Evolutionary conservation across 2,888 invertebrate species (phyloP).

Genomic region (Leucophenga montana): DNA sequence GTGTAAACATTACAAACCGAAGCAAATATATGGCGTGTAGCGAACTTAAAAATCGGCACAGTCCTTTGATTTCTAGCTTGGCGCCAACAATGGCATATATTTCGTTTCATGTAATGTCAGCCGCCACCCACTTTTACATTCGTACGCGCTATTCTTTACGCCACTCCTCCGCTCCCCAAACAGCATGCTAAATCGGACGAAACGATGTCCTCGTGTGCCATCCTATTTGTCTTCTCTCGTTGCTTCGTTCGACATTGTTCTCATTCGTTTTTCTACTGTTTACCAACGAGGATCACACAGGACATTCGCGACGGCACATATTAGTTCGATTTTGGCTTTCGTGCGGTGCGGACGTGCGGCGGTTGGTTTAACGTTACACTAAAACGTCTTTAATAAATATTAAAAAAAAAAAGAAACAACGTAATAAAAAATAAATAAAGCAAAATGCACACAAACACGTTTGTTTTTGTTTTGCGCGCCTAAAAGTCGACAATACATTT

Average conservation of each 20-base stretch:
- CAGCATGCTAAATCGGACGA: too few species aligned
- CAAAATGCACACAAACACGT: not conserved
- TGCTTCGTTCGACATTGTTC: slow-evolving; percentile 7
- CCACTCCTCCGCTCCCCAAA: slow-evolving; percentile 19
- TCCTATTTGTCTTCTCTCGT: not conserved
- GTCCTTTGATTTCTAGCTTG: too few species aligned
- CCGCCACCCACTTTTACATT: not conserved
- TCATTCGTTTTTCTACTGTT: slow-evolving; percentile 14
- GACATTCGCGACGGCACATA: slow-evolving; percentile 7
- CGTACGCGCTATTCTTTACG: slow-evolving; percentile 33
- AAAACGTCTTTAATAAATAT: too few species aligned
- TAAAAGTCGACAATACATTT: slow-evolving; percentile 15
- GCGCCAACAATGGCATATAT: not conserved
- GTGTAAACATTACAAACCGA: too few species aligned
- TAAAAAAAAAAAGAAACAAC: too few species aligned
- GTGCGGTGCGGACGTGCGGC: slow-evolving; percentile 54
- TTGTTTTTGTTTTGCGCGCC: slow-evolving; percentile 2
- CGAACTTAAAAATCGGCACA: too few species aligned
- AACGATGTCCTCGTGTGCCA: too few species aligned
- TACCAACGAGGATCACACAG: slow-evolving; percentile 42
- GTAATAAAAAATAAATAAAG: too few species aligned
- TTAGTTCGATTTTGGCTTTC: slow-evolving; percentile 61
- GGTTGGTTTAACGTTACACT: not conserved
- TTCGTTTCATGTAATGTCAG: not conserved
- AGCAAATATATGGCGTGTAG: too few species aligned